Conservation (phyloP, 2,113 vertebrate species). For the Pipra filicauda region DNA sequence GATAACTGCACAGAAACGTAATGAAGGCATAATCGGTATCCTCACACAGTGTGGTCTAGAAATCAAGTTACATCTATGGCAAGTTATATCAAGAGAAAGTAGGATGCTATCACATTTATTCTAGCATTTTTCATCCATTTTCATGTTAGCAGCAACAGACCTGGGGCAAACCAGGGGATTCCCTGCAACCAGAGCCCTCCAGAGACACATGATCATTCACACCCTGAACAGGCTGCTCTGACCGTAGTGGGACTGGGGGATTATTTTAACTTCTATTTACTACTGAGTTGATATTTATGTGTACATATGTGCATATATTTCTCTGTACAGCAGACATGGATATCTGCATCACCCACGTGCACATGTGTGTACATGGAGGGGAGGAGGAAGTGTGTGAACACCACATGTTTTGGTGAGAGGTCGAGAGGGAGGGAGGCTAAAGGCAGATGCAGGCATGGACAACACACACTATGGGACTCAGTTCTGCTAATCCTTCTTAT, state of each 20-base stretch:
- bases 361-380: rapidly evolving
- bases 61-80: not conserved
- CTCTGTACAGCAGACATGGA: not conserved
- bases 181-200: not conserved
- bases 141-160: not conserved
- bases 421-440: not conserved
- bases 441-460: not conserved
- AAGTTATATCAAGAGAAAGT: not conserved
- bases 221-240: not conserved
- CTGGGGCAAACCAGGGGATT: not conserved
- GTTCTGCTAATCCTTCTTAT: not conserved
- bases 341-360: not conserved
- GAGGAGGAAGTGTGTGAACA: not conserved
- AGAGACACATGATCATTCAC: not conserved
- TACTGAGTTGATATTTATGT: not conserved
- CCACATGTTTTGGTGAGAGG: not conserved
- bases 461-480: not conserved
- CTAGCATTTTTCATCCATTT: not conserved
- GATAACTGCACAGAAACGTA: not conserved
- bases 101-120: not conserved
- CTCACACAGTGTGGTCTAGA: not conserved
- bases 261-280: not conserved
- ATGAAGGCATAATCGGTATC: not conserved
- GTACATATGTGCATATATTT: not conserved
- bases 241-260: not conserved